Evolutionary conservation across 2,888 invertebrate species (phyloP).

Genomic region (Eurois occulta): DNA sequence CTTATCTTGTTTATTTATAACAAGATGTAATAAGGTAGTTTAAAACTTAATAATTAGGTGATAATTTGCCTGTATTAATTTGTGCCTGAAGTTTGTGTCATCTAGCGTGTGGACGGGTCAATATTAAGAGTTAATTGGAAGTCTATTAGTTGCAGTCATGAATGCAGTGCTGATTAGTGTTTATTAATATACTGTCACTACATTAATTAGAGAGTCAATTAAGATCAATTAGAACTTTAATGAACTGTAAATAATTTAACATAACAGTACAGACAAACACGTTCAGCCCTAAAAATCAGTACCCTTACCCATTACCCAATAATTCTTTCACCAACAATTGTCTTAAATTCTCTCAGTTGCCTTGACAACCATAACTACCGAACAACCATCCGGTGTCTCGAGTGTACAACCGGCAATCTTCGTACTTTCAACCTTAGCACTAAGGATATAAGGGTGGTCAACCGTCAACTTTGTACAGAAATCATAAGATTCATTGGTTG

Average conservation of each 20-base stretch:
- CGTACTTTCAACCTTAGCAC: neutral
- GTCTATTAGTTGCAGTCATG: constrained; percentile 3
- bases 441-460: neutral
- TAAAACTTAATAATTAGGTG: neutral
- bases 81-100: neutral
- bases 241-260: neutral
- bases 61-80: no score
- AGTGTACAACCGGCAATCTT: constrained; percentile 44
- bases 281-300: constrained; percentile 44
- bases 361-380: constrained; percentile 72
- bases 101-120: neutral
- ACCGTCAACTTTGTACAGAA: constrained; percentile 46
- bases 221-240: neutral
- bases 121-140: neutral
- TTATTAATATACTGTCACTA: constrained; percentile 2
- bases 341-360: constrained; percentile 14
- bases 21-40: constrained; percentile 30
- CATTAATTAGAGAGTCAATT: neutral
- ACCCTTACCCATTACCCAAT: constrained; percentile 12
- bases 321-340: constrained; percentile 13
- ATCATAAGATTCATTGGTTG: constrained; percentile 70
- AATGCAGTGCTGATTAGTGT: neutral
- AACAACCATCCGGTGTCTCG: constrained; percentile 5
- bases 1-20: constrained; percentile 39
- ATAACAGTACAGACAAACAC: neutral